Conservation (phyloP, 2,113 vertebrate species). For the Eubucco bourcierii region DNA sequence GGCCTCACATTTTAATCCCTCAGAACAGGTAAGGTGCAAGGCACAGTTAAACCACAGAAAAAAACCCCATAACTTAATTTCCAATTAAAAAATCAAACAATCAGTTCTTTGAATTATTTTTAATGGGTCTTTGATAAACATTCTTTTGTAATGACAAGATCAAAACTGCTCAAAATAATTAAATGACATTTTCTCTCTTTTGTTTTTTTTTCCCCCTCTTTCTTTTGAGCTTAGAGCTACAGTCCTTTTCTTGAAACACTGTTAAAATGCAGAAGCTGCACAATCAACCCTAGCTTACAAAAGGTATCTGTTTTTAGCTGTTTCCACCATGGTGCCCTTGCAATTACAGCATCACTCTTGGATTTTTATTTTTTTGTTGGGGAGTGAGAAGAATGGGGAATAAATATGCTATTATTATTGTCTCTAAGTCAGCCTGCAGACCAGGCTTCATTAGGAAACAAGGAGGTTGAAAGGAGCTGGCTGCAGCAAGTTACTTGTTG, state of each 20-base stretch:
- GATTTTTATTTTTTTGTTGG: not conserved
- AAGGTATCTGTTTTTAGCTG: not conserved
- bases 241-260: not conserved
- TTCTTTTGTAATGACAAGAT: not conserved
- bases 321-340: not conserved
- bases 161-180: not conserved
- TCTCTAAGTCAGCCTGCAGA: not conserved
- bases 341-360: not conserved
- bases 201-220: not conserved
- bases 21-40: not conserved
- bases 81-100: not conserved
- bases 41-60: not conserved
- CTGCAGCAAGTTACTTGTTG: conserved; percentile 57
- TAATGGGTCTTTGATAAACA: not conserved
- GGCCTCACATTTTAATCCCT: not conserved
- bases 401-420: not conserved
- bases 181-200: not conserved
- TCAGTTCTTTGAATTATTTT: not conserved
- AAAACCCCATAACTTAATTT: not conserved
- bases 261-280: not conserved
- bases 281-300: not conserved
- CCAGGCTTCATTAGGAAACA: not conserved
- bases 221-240: not conserved
- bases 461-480: conserved; percentile 19
- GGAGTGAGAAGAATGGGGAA: not conserved